Evolutionary conservation across 1,140 invertebrate species (phyloP).

Genomic region (Drosophila sucinea): DNA sequence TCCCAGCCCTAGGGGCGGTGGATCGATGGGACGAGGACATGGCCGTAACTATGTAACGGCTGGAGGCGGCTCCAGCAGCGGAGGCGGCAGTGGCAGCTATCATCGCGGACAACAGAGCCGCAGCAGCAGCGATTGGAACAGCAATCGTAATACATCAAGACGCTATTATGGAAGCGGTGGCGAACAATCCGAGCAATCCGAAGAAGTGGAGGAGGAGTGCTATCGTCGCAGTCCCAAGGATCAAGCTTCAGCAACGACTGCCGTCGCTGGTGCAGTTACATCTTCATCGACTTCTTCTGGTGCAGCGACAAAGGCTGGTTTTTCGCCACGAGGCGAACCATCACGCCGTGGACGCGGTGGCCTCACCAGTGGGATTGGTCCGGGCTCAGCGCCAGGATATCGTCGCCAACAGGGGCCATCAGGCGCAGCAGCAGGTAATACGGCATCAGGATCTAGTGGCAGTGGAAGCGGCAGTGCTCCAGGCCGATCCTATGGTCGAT

Average conservation of each 20-base stretch:
- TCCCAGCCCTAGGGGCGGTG: conserved; percentile 79
- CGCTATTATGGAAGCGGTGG: conserved; percentile 66
- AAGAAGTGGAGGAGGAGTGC: conserved; percentile 76
- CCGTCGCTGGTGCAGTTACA: conserved; percentile 29
- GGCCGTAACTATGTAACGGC: conserved; percentile 42
- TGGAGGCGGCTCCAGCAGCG: conserved; percentile 38
- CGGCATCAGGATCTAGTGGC: conserved; percentile 13
- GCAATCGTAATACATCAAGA: conserved; percentile 49
- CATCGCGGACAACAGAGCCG: conserved; percentile 65
- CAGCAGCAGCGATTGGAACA: conserved; percentile 65
- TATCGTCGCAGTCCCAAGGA: conserved; percentile 57
- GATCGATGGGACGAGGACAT: conserved; percentile 49
- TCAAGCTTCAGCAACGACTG: conserved; percentile 1
- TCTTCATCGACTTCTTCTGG: conserved; percentile 64
- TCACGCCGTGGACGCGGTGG: conserved; percentile 90
- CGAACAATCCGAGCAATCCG: conserved; percentile 75
- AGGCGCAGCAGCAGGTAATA: conserved; percentile 18
- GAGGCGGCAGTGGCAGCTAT: conserved; percentile 67
- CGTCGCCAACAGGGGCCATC: conserved; percentile 74
- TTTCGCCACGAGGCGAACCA: conserved; percentile 92
- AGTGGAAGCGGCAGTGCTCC: conserved; percentile 21
- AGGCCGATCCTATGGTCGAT: conserved; percentile 84
- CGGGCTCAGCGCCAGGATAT: conserved; percentile 67
- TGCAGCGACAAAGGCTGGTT: conserved; percentile 79
- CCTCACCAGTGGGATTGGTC: conserved; percentile 63